Evolutionary conservation across 2,888 invertebrate species (phyloP).

Genomic region (Melinaea menophilus): DNA sequence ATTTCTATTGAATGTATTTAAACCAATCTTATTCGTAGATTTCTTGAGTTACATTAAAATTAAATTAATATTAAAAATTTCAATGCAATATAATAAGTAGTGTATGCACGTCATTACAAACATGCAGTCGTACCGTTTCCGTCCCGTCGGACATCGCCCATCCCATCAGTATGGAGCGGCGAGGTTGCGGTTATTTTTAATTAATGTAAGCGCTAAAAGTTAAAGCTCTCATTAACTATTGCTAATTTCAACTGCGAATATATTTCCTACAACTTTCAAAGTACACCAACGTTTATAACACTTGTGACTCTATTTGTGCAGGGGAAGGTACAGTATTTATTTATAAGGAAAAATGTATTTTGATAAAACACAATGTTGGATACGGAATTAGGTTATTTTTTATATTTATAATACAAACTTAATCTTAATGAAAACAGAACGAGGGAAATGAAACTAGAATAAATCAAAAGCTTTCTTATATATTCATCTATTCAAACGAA

Average conservation of each 20-base stretch:
- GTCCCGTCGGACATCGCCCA: slow-evolving; percentile 20
- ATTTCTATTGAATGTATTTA: no score
- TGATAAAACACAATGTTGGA: no score
- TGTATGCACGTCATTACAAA: background rate
- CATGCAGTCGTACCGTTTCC: background rate
- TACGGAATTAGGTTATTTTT: background rate
- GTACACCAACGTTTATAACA: background rate
- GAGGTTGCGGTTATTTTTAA: slow-evolving; percentile 48
- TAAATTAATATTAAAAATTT: no score
- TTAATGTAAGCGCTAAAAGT: slow-evolving; percentile 37
- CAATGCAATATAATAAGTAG: no score
- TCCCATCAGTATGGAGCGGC: slow-evolving; percentile 36
- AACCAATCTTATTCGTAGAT: no score
- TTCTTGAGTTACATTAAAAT: no score
- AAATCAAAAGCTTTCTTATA: slow-evolving; percentile 20
- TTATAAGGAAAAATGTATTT: no score
- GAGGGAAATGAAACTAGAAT: background rate
- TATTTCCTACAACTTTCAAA: background rate
- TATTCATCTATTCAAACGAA: slow-evolving; percentile 21
- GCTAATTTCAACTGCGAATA: slow-evolving; percentile 21
- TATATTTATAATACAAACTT: background rate
- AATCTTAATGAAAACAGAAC: background rate
- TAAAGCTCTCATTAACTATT: slow-evolving; percentile 28
- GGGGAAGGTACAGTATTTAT: background rate
- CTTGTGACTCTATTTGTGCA: background rate